These are phyloP conservation scores for Netelia virgata DNA, from an alignment of 2,888 invertebrate genomes.

Conservation along the genomic window DNA sequence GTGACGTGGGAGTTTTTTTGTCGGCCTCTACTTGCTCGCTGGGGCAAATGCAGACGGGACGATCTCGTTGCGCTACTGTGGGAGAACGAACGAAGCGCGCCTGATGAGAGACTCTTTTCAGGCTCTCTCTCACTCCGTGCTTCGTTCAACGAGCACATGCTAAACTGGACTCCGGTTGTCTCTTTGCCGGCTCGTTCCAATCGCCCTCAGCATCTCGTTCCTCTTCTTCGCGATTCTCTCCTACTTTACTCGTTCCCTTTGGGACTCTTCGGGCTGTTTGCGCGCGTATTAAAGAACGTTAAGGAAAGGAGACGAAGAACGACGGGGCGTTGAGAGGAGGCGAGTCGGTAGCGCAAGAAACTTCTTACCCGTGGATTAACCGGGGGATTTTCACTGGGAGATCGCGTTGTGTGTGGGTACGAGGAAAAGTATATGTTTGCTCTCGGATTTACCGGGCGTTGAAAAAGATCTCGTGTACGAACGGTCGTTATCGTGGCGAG, in stretches of 20 bases:
- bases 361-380: conserved; percentile 20
- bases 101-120: conserved; percentile 47
- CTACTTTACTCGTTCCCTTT: conserved; percentile 36
- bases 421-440: background rate
- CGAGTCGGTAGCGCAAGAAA: conserved; percentile 45
- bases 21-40: conserved; percentile 55
- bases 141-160: conserved; percentile 60
- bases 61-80: conserved; percentile 64
- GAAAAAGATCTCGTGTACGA: background rate
- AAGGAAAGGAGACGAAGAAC: conserved; percentile 30
- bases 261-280: conserved; percentile 25
- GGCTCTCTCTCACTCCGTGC: background rate
- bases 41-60: conserved; percentile 57
- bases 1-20: conserved; percentile 69
- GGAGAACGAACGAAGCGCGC: conserved; percentile 57
- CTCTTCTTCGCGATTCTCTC: conserved; percentile 43
- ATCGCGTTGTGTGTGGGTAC: conserved; percentile 34
- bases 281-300: conserved; percentile 50
- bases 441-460: background rate
- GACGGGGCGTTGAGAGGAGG: conserved; percentile 30
- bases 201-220: conserved; percentile 56
- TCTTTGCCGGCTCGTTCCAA: conserved; percentile 53
- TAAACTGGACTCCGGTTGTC: conserved; percentile 64
- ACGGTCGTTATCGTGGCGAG: background rate
- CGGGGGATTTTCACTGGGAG: conserved; percentile 6